Evolutionary conservation across 2,888 invertebrate genomes (phyloP).

Genomic region (Philaethria dido): DNA sequence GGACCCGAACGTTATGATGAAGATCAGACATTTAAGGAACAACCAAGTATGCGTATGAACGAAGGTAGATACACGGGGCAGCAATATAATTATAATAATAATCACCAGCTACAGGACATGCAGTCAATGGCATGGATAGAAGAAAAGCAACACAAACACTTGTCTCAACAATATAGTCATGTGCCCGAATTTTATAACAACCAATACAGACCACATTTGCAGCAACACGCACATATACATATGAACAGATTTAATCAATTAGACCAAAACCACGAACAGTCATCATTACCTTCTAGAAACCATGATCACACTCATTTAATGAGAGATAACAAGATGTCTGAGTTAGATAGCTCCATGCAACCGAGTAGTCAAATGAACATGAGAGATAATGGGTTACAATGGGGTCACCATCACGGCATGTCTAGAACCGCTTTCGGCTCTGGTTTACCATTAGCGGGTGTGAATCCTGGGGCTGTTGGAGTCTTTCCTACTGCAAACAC

Average conservation of each 20-base stretch:
- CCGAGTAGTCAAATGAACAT: constrained; percentile 53
- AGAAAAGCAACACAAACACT: constrained; percentile 32
- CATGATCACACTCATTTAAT: constrained; percentile 42
- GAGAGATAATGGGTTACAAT: constrained; percentile 58
- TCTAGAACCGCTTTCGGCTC: constrained; percentile 57
- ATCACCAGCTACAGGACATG: constrained; percentile 21
- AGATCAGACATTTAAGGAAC: constrained; percentile 23
- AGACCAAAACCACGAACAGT: constrained; percentile 23
- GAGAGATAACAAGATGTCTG: constrained; percentile 54
- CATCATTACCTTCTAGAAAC: constrained; percentile 27
- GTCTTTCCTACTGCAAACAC: constrained; percentile 71
- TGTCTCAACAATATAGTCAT: constrained; percentile 13
- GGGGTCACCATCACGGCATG: constrained; percentile 57
- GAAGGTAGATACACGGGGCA: constrained; percentile 23
- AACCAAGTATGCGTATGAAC: constrained; percentile 29
- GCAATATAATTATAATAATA: constrained; percentile 24
- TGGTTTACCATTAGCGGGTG: constrained; percentile 44
- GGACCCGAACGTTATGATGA: constrained; percentile 1
- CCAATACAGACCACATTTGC: constrained; percentile 13
- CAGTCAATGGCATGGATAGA: constrained; percentile 26
- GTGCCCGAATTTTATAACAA: constrained; percentile 29
- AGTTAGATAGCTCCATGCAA: constrained; percentile 54
- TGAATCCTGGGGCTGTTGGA: constrained; percentile 57
- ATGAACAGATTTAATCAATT: constrained; percentile 29
- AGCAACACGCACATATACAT: constrained; percentile 23